Base-by-base conservation (phyloP, 2,797 vertebrate genomes). In the Gila robusta region DNA sequence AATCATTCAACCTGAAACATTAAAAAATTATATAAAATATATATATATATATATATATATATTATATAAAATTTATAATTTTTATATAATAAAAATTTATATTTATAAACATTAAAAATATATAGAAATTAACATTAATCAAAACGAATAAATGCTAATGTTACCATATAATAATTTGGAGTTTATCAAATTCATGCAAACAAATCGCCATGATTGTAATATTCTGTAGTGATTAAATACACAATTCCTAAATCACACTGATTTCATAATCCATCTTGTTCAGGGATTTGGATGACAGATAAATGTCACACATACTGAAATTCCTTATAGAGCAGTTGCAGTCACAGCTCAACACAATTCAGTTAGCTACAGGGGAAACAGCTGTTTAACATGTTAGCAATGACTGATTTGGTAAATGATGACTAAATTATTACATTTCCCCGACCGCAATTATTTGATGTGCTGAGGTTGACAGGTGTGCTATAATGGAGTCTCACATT, bases 381-480 rank as follows among this genome's bases (percentile, higher is more conserved):
- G 70, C 77, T 39, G 67, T 39, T 80, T 81, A 81, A 74, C 56
- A 52, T 73, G 72, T 70, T 66, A 86, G 84, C 69, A 81, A 49
- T 21, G 23, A 81, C 69, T 39, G 70, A 64, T 80, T 73, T 73
- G 54, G 84, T 81, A 73, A 86, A 81, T 73, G 74, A 80, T 81
- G 41, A 71, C 77, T 39, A 64, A 72, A 80, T 81, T 59, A 74
- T 39, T 80, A 37, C 8, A 62, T 85, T 85, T 78, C 41, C 47
- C 64, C 7, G 0, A 66, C 28, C 44, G 17, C 78, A 74, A 86
- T 81, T 73, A 86, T 86, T 73, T 73, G 28, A 70, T 37, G 52
- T 73, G 76, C 41, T 71, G 54, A 81, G 84, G 69, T 72, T 81
- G 69, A 86, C 84, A 86, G 84, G 84, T 86, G 84, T 64, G 67